Evolutionary conservation across 2,888 invertebrate genomes (phyloP).

Genomic region (Eupithecia insigniata): DNA sequence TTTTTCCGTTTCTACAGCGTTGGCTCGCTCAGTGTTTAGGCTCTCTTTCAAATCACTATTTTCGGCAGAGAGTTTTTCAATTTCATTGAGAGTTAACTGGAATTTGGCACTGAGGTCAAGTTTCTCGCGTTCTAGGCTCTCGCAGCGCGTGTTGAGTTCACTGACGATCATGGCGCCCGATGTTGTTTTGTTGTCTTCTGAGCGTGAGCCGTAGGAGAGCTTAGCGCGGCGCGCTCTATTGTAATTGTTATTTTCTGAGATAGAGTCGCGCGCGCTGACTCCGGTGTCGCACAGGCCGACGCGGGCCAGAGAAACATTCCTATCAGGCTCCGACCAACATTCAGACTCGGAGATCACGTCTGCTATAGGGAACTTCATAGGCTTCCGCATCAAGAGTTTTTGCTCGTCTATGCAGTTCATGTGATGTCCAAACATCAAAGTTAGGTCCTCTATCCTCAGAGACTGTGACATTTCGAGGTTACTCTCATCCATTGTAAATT

Average conservation of each 20-base stretch:
- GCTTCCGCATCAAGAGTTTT: slow-evolving; percentile 54
- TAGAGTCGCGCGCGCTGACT: slow-evolving; percentile 58
- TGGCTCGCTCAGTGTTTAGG: slow-evolving; percentile 57
- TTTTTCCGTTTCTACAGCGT: slow-evolving; percentile 58
- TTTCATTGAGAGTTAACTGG: slow-evolving; percentile 64
- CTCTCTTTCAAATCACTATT: slow-evolving; percentile 61
- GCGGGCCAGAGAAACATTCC: slow-evolving; percentile 90
- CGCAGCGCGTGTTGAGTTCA: slow-evolving; percentile 63
- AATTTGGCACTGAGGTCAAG: slow-evolving; percentile 76
- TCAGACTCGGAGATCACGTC: slow-evolving; percentile 88
- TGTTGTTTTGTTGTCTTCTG: slow-evolving; percentile 75
- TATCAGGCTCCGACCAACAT: slow-evolving; percentile 94
- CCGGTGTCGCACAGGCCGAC: slow-evolving; percentile 86
- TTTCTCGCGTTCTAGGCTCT: slow-evolving; percentile 66
- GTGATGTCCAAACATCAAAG: slow-evolving; percentile 80
- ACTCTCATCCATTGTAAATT: slow-evolving; percentile 77
- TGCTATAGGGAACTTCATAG: slow-evolving; percentile 63
- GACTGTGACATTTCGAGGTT: slow-evolving; percentile 75
- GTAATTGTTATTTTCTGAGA: slow-evolving; percentile 65
- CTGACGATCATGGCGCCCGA: slow-evolving; percentile 82
- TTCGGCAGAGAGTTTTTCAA: slow-evolving; percentile 62
- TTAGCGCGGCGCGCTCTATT: slow-evolving; percentile 71
- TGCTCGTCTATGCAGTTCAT: slow-evolving; percentile 63
- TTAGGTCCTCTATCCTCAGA: slow-evolving; percentile 75
- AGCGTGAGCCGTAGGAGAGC: slow-evolving; percentile 72